A percentile compares a stretch with the other conserved stretches of the same genome.
Conservation (phyloP, 2,113 vertebrate species). For the Sorex fumeus region DNA sequence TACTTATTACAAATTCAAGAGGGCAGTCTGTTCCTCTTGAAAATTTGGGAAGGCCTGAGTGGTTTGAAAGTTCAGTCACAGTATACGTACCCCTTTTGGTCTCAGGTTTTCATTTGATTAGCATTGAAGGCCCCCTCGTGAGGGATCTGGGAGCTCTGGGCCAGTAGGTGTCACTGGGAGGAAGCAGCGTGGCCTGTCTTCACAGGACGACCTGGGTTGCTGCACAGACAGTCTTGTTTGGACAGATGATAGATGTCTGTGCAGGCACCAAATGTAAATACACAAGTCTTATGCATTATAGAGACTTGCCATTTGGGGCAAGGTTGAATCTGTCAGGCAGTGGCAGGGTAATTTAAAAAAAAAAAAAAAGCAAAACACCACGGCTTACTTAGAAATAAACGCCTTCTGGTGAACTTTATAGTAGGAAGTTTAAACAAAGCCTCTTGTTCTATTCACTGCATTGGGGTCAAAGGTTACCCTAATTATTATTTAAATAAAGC, state of each 20-base stretch:
- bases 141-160: not conserved
- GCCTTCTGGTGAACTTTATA: conserved; percentile 27
- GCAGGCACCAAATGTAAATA: conserved; percentile 40
- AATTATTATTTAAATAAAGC: conserved; percentile 43
- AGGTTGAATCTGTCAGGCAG: not conserved
- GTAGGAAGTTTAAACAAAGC: conserved; percentile 17
- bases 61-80: conserved; percentile 39
- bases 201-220: not conserved
- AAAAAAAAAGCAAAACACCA: not conserved
- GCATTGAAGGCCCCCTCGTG: not conserved
- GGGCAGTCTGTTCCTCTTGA: not conserved
- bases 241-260: conserved; percentile 42
- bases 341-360: conserved; percentile 28
- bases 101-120: not conserved
- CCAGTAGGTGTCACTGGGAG: not conserved
- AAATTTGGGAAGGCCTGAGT: not conserved
- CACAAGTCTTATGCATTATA: not conserved
- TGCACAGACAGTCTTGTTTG: not conserved
- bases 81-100: not conserved
- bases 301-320: conserved; percentile 26
- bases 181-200: not conserved
- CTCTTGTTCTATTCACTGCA: not conserved
- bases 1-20: conserved; percentile 22
- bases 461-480: not conserved
- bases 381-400: not conserved